Evolutionary conservation across 2,888 invertebrate genomes (phyloP).

Genomic region (Acrobasis suavella): DNA sequence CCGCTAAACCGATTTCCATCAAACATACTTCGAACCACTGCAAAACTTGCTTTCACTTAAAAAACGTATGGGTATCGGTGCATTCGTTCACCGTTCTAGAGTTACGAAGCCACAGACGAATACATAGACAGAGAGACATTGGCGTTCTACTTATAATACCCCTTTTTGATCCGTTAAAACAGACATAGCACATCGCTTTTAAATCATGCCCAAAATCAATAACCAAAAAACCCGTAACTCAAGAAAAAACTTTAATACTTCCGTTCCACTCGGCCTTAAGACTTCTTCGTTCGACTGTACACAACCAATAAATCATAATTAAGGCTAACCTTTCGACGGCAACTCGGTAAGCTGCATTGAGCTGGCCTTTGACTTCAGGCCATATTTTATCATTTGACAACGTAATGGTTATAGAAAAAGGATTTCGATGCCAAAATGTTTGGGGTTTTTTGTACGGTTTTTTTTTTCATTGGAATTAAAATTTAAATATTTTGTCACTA

Average conservation of each 20-base stretch:
- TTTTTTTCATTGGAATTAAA: too few relatives aligned
- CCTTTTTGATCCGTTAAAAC: too few relatives aligned
- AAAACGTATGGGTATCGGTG: too few relatives aligned
- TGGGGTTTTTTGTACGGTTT: constrained; percentile 5
- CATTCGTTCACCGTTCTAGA: too few relatives aligned
- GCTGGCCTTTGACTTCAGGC: constrained; percentile 50
- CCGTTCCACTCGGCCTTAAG: constrained; percentile 4
- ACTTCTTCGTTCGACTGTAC: constrained; percentile 14
- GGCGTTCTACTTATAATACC: too few relatives aligned
- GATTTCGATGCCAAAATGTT: constrained; percentile 23
- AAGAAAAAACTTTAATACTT: constrained; percentile 21
- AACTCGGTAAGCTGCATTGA: constrained; percentile 51
- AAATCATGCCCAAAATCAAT: neutral
- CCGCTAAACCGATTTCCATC: too few relatives aligned
- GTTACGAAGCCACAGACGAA: too few relatives aligned
- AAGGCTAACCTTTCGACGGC: constrained; percentile 70
- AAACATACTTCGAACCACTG: too few relatives aligned
- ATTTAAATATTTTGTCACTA: too few relatives aligned
- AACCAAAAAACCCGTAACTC: neutral
- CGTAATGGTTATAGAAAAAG: constrained; percentile 12
- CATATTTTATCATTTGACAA: constrained; percentile 48
- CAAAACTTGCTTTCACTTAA: too few relatives aligned
- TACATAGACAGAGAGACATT: too few relatives aligned
- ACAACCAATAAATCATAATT: constrained; percentile 72
- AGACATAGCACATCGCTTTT: neutral